phyloP scores from a whole-genome alignment of 2,113 vertebrate genomes.

The Bufo bufo region DNA sequence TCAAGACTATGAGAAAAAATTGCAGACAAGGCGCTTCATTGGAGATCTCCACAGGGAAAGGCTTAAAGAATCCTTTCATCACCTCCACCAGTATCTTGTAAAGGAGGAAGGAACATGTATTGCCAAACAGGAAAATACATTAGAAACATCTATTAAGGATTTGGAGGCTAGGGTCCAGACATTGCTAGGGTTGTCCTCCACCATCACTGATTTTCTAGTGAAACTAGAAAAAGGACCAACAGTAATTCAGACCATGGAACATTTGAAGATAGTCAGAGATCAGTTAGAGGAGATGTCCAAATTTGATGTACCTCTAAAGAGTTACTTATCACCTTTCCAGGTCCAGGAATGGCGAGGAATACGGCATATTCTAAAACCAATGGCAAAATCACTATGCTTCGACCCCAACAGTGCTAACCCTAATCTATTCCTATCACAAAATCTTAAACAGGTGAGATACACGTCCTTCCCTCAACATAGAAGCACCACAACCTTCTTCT shows the following conservation, averaged over 20 bases:
- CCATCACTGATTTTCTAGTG: not conserved
- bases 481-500: slow-evolving; percentile 67
- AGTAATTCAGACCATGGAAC: not conserved
- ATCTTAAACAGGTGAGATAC: slow-evolving; percentile 60
- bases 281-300: not conserved
- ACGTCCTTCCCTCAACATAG: slow-evolving; percentile 52
- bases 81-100: slow-evolving; percentile 7
- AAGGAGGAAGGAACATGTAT: not conserved
- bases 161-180: not conserved
- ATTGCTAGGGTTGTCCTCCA: not conserved
- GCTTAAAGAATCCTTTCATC: not conserved
- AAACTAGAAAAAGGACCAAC: not conserved
- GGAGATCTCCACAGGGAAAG: not conserved
- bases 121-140: not conserved
- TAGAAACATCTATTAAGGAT: not conserved
- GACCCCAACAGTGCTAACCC: slow-evolving; percentile 72
- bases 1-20: slow-evolving; percentile 25
- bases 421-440: slow-evolving; percentile 66
- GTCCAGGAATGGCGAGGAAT: slow-evolving; percentile 27
- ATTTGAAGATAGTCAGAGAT: not conserved
- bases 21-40: not conserved
- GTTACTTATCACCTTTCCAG: not conserved
- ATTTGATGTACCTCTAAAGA: too few species aligned
- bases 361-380: slow-evolving; percentile 34
- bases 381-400: slow-evolving; percentile 51